phyloP scores from a whole-genome alignment of 2,797 vertebrate genomes.

The Pitangus sulphuratus region DNA sequence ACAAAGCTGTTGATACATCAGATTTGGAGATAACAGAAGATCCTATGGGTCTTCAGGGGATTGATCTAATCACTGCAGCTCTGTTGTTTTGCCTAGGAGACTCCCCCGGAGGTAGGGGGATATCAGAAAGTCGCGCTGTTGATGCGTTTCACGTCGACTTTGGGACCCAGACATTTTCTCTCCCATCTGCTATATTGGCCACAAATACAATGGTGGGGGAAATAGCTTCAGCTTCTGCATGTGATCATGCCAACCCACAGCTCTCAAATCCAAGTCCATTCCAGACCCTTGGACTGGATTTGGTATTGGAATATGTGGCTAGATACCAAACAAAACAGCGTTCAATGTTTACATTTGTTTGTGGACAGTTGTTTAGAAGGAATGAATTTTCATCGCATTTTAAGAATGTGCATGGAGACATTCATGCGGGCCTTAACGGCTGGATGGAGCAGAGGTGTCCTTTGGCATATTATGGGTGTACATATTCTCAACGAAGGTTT shows the following conservation, averaged over 20 bases:
- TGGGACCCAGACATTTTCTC: conserved; percentile 98
- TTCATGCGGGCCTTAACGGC: conserved; percentile 97
- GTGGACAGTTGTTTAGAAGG: conserved; percentile 95
- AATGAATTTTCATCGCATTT: conserved; percentile 98
- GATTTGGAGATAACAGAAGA: conserved; percentile 94
- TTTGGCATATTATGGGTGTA: conserved; percentile 97
- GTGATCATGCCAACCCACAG: conserved; percentile 98
- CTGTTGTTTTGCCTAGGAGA: conserved; percentile 96
- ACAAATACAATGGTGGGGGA: conserved; percentile 99
- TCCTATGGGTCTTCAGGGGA: conserved; percentile 96
- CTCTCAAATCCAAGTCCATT: conserved; percentile 98
- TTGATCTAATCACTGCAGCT: conserved; percentile 97
- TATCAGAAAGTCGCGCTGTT: conserved; percentile 95
- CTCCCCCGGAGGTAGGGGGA: conserved; percentile 93
- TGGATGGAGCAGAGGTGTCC: conserved; percentile 99
- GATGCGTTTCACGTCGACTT: conserved; percentile 94
- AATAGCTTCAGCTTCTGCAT: conserved; percentile 96
- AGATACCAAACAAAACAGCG: conserved; percentile 98
- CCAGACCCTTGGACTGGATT: conserved; percentile 95
- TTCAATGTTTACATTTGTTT: conserved; percentile 99
- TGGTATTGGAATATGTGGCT: conserved; percentile 98
- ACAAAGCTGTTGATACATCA: conserved; percentile 96
- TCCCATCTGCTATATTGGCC: conserved; percentile 95
- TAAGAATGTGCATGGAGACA: conserved; percentile 99
- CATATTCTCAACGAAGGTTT: conserved; percentile 96